Evolutionary conservation across 2,888 invertebrate species (phyloP), one percentile per base, ranked within the genome.

Genomic region (Mechanitis mazaeus): DNA sequence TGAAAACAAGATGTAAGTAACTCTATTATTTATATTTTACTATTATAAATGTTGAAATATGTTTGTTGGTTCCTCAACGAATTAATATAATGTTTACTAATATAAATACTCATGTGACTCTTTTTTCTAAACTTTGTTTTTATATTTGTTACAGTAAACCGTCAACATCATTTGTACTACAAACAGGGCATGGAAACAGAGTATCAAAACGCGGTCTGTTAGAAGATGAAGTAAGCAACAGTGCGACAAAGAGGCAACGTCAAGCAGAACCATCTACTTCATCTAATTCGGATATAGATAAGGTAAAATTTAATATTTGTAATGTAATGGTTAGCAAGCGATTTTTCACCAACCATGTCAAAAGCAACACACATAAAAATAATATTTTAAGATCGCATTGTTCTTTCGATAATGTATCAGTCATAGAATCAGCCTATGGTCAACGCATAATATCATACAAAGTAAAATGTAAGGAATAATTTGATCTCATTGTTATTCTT

Each of bases 291-390:
- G 35, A 35, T 35, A 35, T 6, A 5, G 35, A 3, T 35, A 2
- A 35, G 35, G 35, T 35, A 35, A 3, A 5, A 35, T 61, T 57
- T 61, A 54, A 55, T 55, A 58, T 55, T 35, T 58, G 64, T 64
- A 54, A 64, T 33, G 38, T 60, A 50, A 45, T 56, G 28, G 56
- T 63, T 56, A 60, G 46, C 33, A 63, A 50, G 58, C 58, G 45
- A 55, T 63, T 63, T 60, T 65, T 63, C 55, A 12, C 59, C 38
- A 61, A 63, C 58, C 64, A 67, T 56, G 11, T 63, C 12, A 64
- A 61, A 55, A 66, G 64, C 55, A 65, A 64, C 58, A n/a, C 42
- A n/a, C 68, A 67, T 50, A 66, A 67, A 65, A 65, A 64, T 59
- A 67, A 65, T 55, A 38, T 59, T 35, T 58, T 62, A 42, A 61